Conservation (phyloP, 2,888 invertebrate genomes). For the Orthonevra nobilis region DNA sequence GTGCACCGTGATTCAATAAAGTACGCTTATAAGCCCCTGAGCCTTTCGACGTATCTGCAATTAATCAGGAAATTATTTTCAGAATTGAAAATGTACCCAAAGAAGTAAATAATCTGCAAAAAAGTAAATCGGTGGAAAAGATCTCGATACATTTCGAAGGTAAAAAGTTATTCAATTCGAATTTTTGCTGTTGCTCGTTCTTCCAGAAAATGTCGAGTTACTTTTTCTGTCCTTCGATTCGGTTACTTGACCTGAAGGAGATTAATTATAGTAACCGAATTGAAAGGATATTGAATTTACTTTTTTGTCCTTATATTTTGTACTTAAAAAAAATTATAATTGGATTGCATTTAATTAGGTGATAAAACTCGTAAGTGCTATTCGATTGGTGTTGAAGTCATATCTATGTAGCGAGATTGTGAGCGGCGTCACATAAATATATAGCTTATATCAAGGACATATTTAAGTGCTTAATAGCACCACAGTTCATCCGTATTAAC, state of each 20-base stretch:
- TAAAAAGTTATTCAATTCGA: no score
- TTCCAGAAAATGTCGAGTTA: background rate
- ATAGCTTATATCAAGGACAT: no score
- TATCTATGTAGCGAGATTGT: no score
- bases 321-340: background rate
- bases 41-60: constrained; percentile 43
- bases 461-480: no score
- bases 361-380: no score
- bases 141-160: no score
- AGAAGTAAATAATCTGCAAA: constrained; percentile 24
- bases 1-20: constrained; percentile 28
- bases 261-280: constrained; percentile 72
- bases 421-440: no score
- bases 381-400: no score
- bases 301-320: background rate
- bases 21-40: constrained; percentile 28
- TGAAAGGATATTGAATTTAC: constrained; percentile 16
- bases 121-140: background rate
- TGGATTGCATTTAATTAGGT: constrained; percentile 6
- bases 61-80: constrained; percentile 50
- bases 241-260: constrained; percentile 64
- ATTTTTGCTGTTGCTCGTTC: no score
- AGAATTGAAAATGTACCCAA: constrained; percentile 35
- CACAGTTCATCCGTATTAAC: no score
- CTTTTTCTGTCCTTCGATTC: constrained; percentile 5